Conservation (phyloP, 2,888 invertebrate species). For the Hydrotaea cyrtoneurina region DNA sequence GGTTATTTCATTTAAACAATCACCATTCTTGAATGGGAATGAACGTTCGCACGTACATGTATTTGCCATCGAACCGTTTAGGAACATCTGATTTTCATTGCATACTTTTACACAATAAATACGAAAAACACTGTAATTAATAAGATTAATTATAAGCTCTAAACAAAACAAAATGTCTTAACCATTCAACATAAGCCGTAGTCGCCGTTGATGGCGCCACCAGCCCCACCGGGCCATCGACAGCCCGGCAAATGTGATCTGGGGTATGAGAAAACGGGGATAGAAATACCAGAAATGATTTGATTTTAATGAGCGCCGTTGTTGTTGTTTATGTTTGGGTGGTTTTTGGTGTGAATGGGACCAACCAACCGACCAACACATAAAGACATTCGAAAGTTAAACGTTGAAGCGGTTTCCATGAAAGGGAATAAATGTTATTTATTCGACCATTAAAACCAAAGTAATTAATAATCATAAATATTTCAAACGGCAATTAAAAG, state of each 20-base stretch:
- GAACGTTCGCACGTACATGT: not conserved
- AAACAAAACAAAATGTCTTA: constrained; percentile 36
- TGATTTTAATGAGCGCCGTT: constrained; percentile 47
- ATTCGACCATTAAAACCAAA: constrained; percentile 36
- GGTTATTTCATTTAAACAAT: not conserved
- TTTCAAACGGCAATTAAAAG: constrained; percentile 49
- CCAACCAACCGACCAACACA: not conserved
- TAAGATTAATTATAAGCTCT: constrained; percentile 54
- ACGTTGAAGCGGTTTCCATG: not conserved
- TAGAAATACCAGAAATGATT: constrained; percentile 43
- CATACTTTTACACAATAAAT: constrained; percentile 45
- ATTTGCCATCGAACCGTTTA: not conserved
- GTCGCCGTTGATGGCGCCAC: not conserved
- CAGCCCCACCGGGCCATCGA: not conserved
- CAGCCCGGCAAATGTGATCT: too few relatives aligned
- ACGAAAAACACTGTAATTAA: constrained; percentile 54
- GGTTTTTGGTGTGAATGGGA: not conserved
- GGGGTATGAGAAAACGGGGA: not conserved
- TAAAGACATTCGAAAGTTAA: constrained; percentile 29
- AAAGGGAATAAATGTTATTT: constrained; percentile 40
- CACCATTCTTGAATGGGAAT: not conserved
- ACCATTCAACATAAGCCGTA: constrained; percentile 13
- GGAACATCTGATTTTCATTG: constrained; percentile 45
- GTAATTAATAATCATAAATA: constrained; percentile 53
- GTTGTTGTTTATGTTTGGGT: not conserved